Evolutionary conservation across 2,797 vertebrate species (phyloP), one percentile per base, ranked within the genome.

Genomic region (Limosa lapponica): DNA sequence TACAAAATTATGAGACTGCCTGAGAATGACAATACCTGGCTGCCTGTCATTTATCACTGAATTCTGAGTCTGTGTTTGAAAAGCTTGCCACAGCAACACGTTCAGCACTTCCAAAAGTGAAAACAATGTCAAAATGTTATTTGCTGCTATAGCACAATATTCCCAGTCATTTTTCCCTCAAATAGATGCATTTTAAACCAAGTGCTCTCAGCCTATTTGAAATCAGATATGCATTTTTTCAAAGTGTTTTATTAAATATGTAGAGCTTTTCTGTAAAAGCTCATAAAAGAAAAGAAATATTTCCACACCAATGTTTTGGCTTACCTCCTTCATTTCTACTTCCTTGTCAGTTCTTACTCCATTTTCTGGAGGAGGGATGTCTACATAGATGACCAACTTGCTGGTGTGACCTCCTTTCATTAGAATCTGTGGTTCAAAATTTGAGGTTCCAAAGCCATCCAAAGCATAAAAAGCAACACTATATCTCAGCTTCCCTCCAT

Each of bases 381-480:
- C 98, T 6, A 91, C 98, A 75, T 99, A 99, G 83, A 99, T 99
- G 75, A 99, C 97, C 28, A 98, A 75, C 92, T 99, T 99, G 70
- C 97, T 98, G 52, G 97, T 64, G 37, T 82, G 94, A 46, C 99
- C 99, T 11, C 99, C 99, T 91, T 98, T 99, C 91, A 99, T 98
- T 91, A 99, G 96, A 72, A 99, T 98, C 89, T 99, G 99, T 61
- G 99, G 99, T 96, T 99, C 99, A 82, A 99, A 98, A 96, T 99
- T 99, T 93, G 98, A 98, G 65, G 98, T 95, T 46, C 99, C 99
- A 3, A 90, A 73, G 41, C 98, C 98, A 2, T 98, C 92, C 75
- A 98, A 96, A 51, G 99, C 98, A 28, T 98, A 98, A 98, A 99
- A 99, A 57, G 98, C 97, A 78, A 98, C 89, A 4, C 93, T 83